Base-by-base conservation (phyloP, 2,113 vertebrate genomes). In the Phylloscopus trochilus region DNA sequence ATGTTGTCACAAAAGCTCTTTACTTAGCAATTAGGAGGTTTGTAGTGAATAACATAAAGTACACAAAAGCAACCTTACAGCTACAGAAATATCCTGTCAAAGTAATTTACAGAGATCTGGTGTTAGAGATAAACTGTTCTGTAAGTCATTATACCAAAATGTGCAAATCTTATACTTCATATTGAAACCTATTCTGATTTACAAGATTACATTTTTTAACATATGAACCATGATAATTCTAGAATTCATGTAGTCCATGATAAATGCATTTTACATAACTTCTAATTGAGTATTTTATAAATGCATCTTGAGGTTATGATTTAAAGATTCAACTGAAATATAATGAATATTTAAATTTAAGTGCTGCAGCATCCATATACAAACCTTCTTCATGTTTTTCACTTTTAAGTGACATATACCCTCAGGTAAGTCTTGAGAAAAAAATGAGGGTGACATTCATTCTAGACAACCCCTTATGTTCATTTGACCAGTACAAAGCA, bases 401-500 rank as follows among this genome's bases (percentile, higher is more conserved):
- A 23, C 26, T 83, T 26, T 18, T 72, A 55, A 63, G 43, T 83
- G 35, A 35, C 11, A 6, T 24, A 26, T 10, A 3, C 16, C 31
- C 9, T 60, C 49, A 19, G 2, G 19, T 77, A 37, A 49, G 3
- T 10, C 20, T 80, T 66, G 55, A 64, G 35, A 80, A 62, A 1
- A 47, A 87, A 86, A 58, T 28, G 19, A 68, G 6, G 13, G 4
- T 53, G 53, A 53, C 17, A 41, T 74, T 62, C 7, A 20, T 12
- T 19, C 16, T 44, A 49, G 13, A n/a, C 13, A 4, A 12, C 8
- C 4, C 7, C 8, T 41, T 70, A 26, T 20, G 30, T 73, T 89
- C 16, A 22, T 1, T 0, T 1, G 4, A 47, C 5, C 5, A 35
- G 33, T 21, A 26, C 7, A 64, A 83, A 69, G 1, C 7, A 35